Evolutionary conservation across 2,113 vertebrate species (phyloP), one percentile per base, ranked within the genome.

Genomic region (Narcine bancroftii): DNA sequence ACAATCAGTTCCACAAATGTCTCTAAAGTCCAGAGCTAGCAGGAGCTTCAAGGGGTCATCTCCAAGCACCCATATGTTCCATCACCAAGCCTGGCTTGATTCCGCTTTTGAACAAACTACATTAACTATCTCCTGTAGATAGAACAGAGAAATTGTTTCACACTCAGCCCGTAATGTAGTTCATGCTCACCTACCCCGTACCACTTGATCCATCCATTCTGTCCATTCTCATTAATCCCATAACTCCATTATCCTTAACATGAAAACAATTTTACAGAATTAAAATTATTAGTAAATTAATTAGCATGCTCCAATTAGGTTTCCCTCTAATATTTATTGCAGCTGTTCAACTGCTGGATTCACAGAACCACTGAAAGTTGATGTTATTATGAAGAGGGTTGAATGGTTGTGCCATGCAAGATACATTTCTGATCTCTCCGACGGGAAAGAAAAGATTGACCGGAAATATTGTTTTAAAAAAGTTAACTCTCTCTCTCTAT

Each of bases 101-200:
- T 87, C n/a, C 17, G 13, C 15, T 60, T 87, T n/a, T 15, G 17
- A 87, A 36, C 33, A 60, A n/a, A 87, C 53, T 56, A 6, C 53
- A 87, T 87, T 87, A 87, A 87, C 81, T 87, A 13, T 87, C 81
- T 87, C 81, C 81, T 87, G 81, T 87, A 56, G 50, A 60, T 26
- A 87, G 33, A 87, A 60, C 33, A 87, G 72, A 75, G 29, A 72
- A 6, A 72, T 75, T 75, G 72, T 39, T 36, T 17, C 15, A 36
- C 13, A 53, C 47, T 60, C n/a, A 60, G 33, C 33, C 33, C 0
- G 47, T 15, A 39, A 13, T 3, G 17, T 75, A 50, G 77, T 15
- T 47, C 24, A 29, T 50, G 45, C 45, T 39, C 15, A 36, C 33
- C 53, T 9, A 36, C 1, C 17, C 33, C 29, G n/a, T n/a, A n/a